These are phyloP conservation scores for Calameuta pallipes DNA, from an alignment of 2,888 invertebrate species.

Conservation along the genomic window DNA sequence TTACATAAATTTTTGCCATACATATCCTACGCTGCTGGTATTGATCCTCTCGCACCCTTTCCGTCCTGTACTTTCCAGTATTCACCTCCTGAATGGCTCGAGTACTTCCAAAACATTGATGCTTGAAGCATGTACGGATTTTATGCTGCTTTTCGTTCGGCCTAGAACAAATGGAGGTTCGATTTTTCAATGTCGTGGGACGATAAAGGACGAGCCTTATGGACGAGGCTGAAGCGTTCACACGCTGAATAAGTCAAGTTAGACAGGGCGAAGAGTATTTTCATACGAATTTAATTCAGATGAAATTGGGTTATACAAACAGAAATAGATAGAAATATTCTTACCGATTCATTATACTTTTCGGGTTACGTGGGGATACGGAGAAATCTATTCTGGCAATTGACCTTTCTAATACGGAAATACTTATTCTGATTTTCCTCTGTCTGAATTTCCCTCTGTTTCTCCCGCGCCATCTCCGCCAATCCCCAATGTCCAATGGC, in stretches of 20 bases:
- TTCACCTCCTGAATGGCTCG: not conserved
- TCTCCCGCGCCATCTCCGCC: constrained; percentile 7
- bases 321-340: not conserved
- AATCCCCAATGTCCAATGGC: constrained; percentile 26
- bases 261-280: not conserved
- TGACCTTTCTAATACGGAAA: constrained; percentile 3
- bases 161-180: not conserved
- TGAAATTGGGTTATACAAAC: not conserved
- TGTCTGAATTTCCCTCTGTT: constrained; percentile 5
- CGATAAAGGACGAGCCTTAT: not conserved
- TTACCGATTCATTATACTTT: not conserved
- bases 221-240: not conserved
- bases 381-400: not conserved
- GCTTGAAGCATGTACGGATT: not conserved
- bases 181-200: not conserved
- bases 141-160: not conserved
- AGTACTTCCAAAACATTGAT: constrained; percentile 1
- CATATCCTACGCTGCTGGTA: constrained; percentile 25
- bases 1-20: constrained; percentile 59
- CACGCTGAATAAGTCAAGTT: not conserved
- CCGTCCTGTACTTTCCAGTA: constrained; percentile 14
- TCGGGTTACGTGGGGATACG: not conserved
- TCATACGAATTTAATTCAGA: not conserved
- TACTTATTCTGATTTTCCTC: not conserved
- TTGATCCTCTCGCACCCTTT: constrained; percentile 28